Evolutionary conservation across 2,113 vertebrate genomes (phyloP).

Genomic region (Notothenia rossii): DNA sequence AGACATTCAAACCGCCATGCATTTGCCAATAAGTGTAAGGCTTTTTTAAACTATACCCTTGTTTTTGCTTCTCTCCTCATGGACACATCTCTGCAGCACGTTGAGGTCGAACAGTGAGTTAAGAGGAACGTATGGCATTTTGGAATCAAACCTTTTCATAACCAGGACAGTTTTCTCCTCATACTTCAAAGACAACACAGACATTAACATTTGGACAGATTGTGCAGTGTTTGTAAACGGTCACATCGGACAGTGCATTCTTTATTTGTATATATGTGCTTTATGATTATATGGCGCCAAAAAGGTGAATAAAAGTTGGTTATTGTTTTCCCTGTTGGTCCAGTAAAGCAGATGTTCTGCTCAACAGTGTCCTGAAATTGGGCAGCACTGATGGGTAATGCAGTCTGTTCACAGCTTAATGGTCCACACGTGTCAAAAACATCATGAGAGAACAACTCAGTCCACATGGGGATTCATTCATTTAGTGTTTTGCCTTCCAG

Average conservation of each 20-base stretch:
- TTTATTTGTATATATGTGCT: slow-evolving; percentile 49
- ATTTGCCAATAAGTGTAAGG: slow-evolving; percentile 6
- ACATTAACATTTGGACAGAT: slow-evolving; percentile 1
- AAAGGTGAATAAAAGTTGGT: slow-evolving; percentile 23
- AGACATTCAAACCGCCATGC: slow-evolving; percentile 6
- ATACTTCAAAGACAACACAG: slow-evolving; percentile 16
- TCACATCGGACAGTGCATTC: slow-evolving; percentile 45
- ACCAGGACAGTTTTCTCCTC: not conserved
- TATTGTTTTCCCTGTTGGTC: slow-evolving; percentile 36
- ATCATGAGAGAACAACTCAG: slow-evolving; percentile 16
- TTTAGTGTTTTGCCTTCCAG: not conserved
- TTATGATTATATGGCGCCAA: slow-evolving; percentile 39
- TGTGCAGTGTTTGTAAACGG: slow-evolving; percentile 56
- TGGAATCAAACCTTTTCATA: slow-evolving; percentile 15
- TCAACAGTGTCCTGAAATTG: slow-evolving; percentile 31
- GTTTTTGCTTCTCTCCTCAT: too few species aligned
- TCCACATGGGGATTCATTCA: not conserved
- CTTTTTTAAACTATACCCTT: not conserved
- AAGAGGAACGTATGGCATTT: slow-evolving; percentile 19
- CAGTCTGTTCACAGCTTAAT: slow-evolving; percentile 52
- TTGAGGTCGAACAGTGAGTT: not conserved
- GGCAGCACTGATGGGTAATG: slow-evolving; percentile 20
- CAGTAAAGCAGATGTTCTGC: slow-evolving; percentile 21
- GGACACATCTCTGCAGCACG: not conserved
- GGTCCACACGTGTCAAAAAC: slow-evolving; percentile 42